These are phyloP conservation scores for Furcula furcula DNA, from an alignment of 2,888 invertebrate species.

Conservation along the genomic window DNA sequence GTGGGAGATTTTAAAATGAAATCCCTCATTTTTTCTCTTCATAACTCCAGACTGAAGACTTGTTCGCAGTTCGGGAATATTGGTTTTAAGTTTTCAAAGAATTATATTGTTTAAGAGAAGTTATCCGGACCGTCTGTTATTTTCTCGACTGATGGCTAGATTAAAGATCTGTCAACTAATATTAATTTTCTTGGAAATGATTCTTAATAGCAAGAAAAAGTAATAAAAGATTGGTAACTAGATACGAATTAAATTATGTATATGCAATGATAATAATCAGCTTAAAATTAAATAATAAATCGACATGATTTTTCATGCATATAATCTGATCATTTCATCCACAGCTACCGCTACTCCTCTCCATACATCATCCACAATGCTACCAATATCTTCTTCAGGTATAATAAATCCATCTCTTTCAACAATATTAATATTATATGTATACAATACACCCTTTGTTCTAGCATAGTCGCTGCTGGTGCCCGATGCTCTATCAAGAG, in stretches of 20 bases:
- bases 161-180: no score
- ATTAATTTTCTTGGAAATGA: no score
- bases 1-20: constrained; percentile 30
- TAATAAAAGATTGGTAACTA: background rate
- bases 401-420: constrained; percentile 50
- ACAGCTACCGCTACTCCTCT: constrained; percentile 50
- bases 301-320: background rate
- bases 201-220: no score
- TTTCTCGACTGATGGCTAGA: no score
- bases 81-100: constrained; percentile 10
- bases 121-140: constrained; percentile 14
- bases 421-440: constrained; percentile 55
- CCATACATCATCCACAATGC: constrained; percentile 56
- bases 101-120: constrained; percentile 16
- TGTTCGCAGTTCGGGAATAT: constrained; percentile 24
- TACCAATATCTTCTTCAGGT: constrained; percentile 47
- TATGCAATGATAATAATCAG: no score
- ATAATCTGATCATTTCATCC: constrained; percentile 24
- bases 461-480: constrained; percentile 60
- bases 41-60: constrained; percentile 10
- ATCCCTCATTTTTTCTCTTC: constrained; percentile 23
- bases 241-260: no score
- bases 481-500: constrained; percentile 58
- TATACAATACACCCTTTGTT: constrained; percentile 41
- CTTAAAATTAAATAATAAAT: background rate